A percentile compares a stretch with the other conserved stretches of the same genome.
phyloP scores from a whole-genome alignment of 2,888 invertebrate species.

The Amiota minor region DNA sequence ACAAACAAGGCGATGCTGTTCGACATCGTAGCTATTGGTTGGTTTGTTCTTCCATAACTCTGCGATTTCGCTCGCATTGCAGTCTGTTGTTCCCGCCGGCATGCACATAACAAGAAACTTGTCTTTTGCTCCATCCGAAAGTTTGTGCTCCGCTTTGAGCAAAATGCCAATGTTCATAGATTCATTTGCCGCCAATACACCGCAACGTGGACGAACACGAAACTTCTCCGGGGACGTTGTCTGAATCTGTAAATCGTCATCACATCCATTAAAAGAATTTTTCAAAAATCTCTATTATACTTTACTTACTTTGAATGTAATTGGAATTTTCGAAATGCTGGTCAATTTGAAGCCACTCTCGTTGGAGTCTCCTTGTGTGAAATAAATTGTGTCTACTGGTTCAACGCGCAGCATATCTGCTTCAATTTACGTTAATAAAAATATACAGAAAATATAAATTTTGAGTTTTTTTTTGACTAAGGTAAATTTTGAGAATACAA shows the following conservation, averaged over 20 bases:
- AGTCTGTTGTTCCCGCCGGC: slow-evolving; percentile 77
- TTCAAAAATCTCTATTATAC: too few species aligned
- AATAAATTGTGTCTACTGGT: slow-evolving; percentile 83
- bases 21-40: slow-evolving; percentile 76
- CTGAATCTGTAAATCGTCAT: slow-evolving; percentile 81
- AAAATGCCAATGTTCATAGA: slow-evolving; percentile 81
- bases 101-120: slow-evolving; percentile 92
- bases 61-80: slow-evolving; percentile 76
- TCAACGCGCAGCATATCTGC: slow-evolving; percentile 77
- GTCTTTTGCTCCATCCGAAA: slow-evolving; percentile 82
- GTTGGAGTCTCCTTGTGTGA: slow-evolving; percentile 74
- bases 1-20: slow-evolving; percentile 84
- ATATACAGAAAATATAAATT: background rate
- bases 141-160: slow-evolving; percentile 82
- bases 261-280: background rate
- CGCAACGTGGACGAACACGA: slow-evolving; percentile 91
- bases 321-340: slow-evolving; percentile 78
- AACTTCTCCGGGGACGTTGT: slow-evolving; percentile 97
- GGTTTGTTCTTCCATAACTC: slow-evolving; percentile 84
- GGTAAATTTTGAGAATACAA: slow-evolving; percentile 9
- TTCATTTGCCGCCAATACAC: slow-evolving; percentile 80
- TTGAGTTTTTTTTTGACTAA: slow-evolving; percentile 10
- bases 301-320: slow-evolving; percentile 80
- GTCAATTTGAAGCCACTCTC: slow-evolving; percentile 81
- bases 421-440: too few species aligned